Percentiles rank a stretch among this genome's conserved stretches.
phyloP scores from a whole-genome alignment of 2,113 vertebrate species.

The Cebidichthys violaceus region DNA sequence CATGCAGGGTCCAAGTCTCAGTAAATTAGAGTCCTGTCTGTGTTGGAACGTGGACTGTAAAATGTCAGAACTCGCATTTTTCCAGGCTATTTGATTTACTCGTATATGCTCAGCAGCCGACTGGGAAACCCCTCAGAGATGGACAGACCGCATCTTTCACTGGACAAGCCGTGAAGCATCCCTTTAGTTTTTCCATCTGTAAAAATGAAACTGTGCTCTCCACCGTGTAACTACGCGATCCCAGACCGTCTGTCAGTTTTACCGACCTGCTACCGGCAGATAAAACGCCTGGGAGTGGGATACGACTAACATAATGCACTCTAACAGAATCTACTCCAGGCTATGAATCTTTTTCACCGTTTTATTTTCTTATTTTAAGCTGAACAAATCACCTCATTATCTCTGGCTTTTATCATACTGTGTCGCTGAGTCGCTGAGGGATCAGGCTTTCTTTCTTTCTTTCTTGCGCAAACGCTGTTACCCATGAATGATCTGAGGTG shows the following conservation, averaged over 20 bases:
- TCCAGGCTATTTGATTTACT: slow-evolving; percentile 31
- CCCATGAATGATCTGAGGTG: background rate
- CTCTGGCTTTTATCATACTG: background rate
- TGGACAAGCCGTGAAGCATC: slow-evolving; percentile 62
- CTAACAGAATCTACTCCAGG: slow-evolving; percentile 17
- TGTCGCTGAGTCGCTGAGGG: background rate
- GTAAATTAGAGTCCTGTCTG: background rate
- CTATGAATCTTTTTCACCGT: slow-evolving; percentile 5
- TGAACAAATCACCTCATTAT: slow-evolving; percentile 32
- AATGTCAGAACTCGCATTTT: slow-evolving; percentile 20
- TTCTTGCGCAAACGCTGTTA: background rate
- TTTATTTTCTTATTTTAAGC: slow-evolving; percentile 27
- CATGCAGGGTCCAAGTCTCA: background rate
- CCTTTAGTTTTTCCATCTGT: slow-evolving; percentile 70
- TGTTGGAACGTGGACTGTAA: background rate
- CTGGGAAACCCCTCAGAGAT: slow-evolving; percentile 54
- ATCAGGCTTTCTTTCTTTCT: background rate
- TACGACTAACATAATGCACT: slow-evolving; percentile 48
- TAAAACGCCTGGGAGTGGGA: slow-evolving; percentile 48
- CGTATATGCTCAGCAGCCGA: slow-evolving; percentile 17
- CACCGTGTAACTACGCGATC: slow-evolving; percentile 68
- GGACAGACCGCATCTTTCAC: slow-evolving; percentile 59
- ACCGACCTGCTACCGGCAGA: slow-evolving; percentile 60
- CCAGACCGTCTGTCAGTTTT: slow-evolving; percentile 70
- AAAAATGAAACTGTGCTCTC: slow-evolving; percentile 65